Conservation (phyloP, 2,888 invertebrate genomes). For the Anthrax anthrax region DNA sequence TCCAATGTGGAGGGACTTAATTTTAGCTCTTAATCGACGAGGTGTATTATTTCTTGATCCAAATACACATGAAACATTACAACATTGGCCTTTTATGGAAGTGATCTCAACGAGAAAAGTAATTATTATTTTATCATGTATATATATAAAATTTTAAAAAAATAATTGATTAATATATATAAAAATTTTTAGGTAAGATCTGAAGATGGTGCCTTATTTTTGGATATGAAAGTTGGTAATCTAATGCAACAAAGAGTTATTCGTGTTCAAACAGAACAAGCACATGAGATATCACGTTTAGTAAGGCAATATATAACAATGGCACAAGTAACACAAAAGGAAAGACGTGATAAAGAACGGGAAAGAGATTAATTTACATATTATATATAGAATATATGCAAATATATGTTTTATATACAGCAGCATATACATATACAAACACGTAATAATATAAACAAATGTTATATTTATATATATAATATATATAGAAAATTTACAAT, state of each 20-base stretch:
- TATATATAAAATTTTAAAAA: no score
- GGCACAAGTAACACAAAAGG: slow-evolving; percentile 44
- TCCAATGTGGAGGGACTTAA: slow-evolving; percentile 68
- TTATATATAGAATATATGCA: no score
- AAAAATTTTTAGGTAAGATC: slow-evolving; percentile 48
- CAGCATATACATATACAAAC: no score
- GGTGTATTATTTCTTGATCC: slow-evolving; percentile 90
- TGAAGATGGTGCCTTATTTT: slow-evolving; percentile 77
- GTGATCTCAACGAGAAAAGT: slow-evolving; percentile 91
- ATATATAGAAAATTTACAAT: no score
- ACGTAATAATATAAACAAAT: neutral
- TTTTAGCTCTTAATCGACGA: slow-evolving; percentile 82
- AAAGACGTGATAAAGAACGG: slow-evolving; percentile 19
- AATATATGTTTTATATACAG: no score
- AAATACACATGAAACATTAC: slow-evolving; percentile 81
- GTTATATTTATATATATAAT: no score
- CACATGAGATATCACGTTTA: slow-evolving; percentile 90
- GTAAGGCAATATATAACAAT: slow-evolving; percentile 95
- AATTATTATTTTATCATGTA: neutral
- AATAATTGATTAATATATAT: neutral
- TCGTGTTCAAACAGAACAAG: slow-evolving; percentile 91
- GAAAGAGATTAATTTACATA: slow-evolving; percentile 16
- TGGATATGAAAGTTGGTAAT: slow-evolving; percentile 96
- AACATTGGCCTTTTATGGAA: slow-evolving; percentile 88
- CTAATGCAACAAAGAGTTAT: slow-evolving; percentile 91